These are phyloP conservation scores for Rhopilema esculentum DNA, from an alignment of 30 jellyfish, hydroid and myxozoan species.

Conservation along the genomic window DNA sequence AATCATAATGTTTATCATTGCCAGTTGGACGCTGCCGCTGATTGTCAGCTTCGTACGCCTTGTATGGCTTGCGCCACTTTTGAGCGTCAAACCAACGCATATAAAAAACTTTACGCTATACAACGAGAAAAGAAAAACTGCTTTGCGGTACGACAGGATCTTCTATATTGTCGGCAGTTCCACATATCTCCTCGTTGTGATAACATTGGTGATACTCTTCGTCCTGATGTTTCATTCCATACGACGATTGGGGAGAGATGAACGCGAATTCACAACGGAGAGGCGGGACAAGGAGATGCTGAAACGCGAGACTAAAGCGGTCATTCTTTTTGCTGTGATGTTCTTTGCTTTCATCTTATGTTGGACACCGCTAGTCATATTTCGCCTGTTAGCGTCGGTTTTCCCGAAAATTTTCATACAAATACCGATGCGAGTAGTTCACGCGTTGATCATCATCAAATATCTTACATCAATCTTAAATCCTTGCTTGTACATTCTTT, in stretches of 20 bases:
- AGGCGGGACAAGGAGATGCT: constrained; percentile 27
- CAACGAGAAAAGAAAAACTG: neutral
- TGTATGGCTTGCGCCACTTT: constrained; percentile 54
- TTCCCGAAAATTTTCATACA: constrained; percentile 11
- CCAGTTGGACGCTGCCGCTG: constrained; percentile 61
- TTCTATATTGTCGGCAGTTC: constrained; percentile 36
- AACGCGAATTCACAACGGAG: constrained; percentile 62
- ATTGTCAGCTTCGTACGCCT: constrained; percentile 52
- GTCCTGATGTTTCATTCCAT: constrained; percentile 67
- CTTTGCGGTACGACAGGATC: constrained; percentile 16
- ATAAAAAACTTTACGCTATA: neutral
- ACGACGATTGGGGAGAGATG: constrained; percentile 60
- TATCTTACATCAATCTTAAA: constrained; percentile 66
- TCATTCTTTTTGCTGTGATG: constrained; percentile 63
- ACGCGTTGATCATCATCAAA: constrained; percentile 45
- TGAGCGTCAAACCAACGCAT: neutral
- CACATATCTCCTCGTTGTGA: constrained; percentile 39
- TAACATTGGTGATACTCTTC: constrained; percentile 42
- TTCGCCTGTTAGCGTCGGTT: constrained; percentile 57
- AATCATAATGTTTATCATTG: constrained; percentile 36
- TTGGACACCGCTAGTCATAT: constrained; percentile 75
- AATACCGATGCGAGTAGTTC: constrained; percentile 22
- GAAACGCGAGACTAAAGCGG: constrained; percentile 68
- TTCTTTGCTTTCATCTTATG: constrained; percentile 58
- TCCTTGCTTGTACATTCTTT: constrained; percentile 59